phyloP scores from a whole-genome alignment of 2,888 invertebrate species.

The Coecobrya sp. region DNA sequence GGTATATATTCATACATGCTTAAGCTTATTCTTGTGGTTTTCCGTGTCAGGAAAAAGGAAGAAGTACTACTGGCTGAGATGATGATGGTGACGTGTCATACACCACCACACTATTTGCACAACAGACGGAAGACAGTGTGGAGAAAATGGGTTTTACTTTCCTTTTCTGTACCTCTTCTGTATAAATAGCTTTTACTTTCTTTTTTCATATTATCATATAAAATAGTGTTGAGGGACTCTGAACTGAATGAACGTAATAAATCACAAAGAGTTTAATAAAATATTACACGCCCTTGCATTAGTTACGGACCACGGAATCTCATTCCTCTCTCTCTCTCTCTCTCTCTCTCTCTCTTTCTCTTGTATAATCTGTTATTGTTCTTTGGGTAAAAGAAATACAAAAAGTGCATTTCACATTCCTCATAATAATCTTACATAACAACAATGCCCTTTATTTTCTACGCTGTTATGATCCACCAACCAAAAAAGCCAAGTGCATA shows the following conservation, averaged over 20 bases:
- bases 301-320: constrained; percentile 82
- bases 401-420: constrained; percentile 41
- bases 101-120: constrained; percentile 45
- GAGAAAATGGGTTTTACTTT: constrained; percentile 29
- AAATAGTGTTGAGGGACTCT: background rate
- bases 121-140: background rate
- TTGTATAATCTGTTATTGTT: constrained; percentile 24
- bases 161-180: background rate
- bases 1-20: background rate
- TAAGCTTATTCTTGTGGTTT: constrained; percentile 17
- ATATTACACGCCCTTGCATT: constrained; percentile 86
- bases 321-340: constrained; percentile 43
- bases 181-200: background rate
- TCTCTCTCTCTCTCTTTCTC: background rate
- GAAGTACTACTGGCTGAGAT: constrained; percentile 6
- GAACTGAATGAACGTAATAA: constrained; percentile 74
- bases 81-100: constrained; percentile 54
- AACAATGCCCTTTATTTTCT: background rate
- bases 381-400: background rate
- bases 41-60: background rate
- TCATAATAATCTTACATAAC: background rate
- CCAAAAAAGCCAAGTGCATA: too few species aligned
- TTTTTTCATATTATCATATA: background rate
- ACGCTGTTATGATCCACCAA: background rate
- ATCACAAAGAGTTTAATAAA: constrained; percentile 85